phyloP scores from a whole-genome alignment of 2,888 invertebrate species.

The Pelosia muscerda region DNA sequence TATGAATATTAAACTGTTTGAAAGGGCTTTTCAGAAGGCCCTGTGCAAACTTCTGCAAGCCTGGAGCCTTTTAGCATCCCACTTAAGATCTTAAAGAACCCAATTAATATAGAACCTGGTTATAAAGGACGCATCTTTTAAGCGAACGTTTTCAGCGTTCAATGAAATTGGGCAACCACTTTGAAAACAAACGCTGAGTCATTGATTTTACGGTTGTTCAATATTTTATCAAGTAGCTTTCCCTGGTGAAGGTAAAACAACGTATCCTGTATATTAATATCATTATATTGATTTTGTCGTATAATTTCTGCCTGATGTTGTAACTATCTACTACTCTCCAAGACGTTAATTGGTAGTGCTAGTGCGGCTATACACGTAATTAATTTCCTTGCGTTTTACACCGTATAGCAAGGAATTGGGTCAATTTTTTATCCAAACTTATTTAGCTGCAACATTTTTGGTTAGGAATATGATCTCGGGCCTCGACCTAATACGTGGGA shows the following conservation, averaged over 20 bases:
- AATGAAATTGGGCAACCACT: conserved; percentile 13
- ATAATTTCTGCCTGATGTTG: no score
- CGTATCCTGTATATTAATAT: not conserved
- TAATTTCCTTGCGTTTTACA: no score
- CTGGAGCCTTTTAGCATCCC: conserved; percentile 37
- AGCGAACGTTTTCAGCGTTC: conserved; percentile 18
- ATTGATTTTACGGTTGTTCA: not conserved
- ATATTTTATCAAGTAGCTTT: not conserved
- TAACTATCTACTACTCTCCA: no score
- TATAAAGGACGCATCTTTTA: conserved; percentile 28
- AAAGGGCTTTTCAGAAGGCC: conserved; percentile 28
- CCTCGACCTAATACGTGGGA: no score
- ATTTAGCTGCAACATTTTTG: no score
- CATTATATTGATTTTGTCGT: no score
- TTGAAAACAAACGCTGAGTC: conserved; percentile 1
- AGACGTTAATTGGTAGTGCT: no score
- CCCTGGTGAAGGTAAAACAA: not conserved
- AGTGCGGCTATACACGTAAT: no score
- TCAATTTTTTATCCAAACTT: no score
- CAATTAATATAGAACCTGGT: conserved; percentile 47
- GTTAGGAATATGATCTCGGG: no score
- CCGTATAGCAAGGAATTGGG: no score
- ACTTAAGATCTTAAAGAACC: conserved; percentile 46
- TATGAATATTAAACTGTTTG: conserved; percentile 49
- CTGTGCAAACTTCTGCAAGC: conserved; percentile 33